Percentiles rank a stretch among this genome's conserved stretches.
These are phyloP conservation scores for Mylabris phalerata DNA, from an alignment of 1,140 invertebrate genomes.

Conservation along the genomic window DNA sequence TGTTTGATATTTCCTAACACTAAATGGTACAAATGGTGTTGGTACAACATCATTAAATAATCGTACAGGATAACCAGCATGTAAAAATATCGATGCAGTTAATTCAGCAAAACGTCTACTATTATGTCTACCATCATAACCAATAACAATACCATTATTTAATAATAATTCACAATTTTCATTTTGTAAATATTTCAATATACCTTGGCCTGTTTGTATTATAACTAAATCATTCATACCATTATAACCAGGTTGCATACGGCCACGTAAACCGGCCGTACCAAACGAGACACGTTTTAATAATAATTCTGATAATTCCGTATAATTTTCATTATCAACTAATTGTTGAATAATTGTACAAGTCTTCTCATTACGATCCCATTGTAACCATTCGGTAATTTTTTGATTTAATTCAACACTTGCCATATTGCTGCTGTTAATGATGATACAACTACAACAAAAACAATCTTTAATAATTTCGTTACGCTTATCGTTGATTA, in stretches of 20 bases:
- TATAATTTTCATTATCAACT: constrained; percentile 44
- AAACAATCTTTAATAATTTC: too few relatives aligned
- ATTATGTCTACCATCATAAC: constrained; percentile 93
- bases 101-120: constrained; percentile 90
- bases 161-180: constrained; percentile 46
- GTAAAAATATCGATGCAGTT: constrained; percentile 76
- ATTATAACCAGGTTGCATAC: constrained; percentile 87
- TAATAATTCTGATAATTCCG: constrained; percentile 52
- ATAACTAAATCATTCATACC: constrained; percentile 98
- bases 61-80: constrained; percentile 71
- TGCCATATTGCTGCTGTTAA: constrained; percentile 5
- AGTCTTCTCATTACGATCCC: constrained; percentile 49
- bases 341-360: constrained; percentile 48
- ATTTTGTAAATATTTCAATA: constrained; percentile 70
- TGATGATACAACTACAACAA: too few relatives aligned
- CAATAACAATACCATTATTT: constrained; percentile 75
- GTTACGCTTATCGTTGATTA: too few relatives aligned
- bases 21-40: constrained; percentile 90
- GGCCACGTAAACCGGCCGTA: constrained; percentile 79
- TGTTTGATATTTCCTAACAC: constrained; percentile 61
- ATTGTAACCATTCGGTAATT: constrained; percentile 56
- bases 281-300: constrained; percentile 57
- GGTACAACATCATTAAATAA: constrained; percentile 77
- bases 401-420: constrained; percentile 48
- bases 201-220: constrained; percentile 91